Base-by-base conservation (phyloP, 2,888 invertebrate species). In the Exephanes ischioxanthus region DNA sequence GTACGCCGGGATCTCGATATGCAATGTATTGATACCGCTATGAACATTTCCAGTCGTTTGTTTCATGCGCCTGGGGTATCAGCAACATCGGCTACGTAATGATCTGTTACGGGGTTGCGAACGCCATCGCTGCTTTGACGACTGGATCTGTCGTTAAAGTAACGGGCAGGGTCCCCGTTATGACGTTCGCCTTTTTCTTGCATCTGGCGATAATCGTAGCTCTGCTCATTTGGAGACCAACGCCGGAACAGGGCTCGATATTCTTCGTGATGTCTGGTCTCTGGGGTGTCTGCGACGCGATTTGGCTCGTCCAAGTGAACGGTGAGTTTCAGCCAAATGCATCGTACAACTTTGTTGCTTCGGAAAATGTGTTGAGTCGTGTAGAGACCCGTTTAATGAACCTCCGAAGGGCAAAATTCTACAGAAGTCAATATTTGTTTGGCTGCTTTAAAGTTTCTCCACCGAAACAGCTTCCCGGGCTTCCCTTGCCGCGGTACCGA, bases 281-380 rank as follows among this genome's bases (percentile, higher is more conserved):
- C 45, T 98, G 98, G 98, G 98, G 98, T 0, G 94, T 97, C 3
- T 97, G 97, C 61, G 98, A 98, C 91, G 98, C 98, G 0, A 95
- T 98, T 76, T 98, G 98, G 98, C 96, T 98, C 86, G 98, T 98
- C 2, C 98, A 98, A 94, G 97, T 98, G 67, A 98, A 98, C 92
- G 97, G 98, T 98, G 93, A 95, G 95, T 94, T 61, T 33, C 33
- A 1, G 30, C 14, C 14, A 48, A 30, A 72, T 48, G 37, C 48
- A 61, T 48, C 26, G 16, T 37, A 55, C 45, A 84, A 75, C 71
- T 80, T 84, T 71, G 48, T 37, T 48, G 48, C 66, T 58, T 70
- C 55, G 33, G 45, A 26, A 76, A 51, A 5, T 9, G 1, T 19
- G 19, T 19, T 19, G 30, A n/a, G 11, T 19, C 9, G 16, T 4